Conservation (phyloP, 2,888 invertebrate species). For the Bombylius major region DNA sequence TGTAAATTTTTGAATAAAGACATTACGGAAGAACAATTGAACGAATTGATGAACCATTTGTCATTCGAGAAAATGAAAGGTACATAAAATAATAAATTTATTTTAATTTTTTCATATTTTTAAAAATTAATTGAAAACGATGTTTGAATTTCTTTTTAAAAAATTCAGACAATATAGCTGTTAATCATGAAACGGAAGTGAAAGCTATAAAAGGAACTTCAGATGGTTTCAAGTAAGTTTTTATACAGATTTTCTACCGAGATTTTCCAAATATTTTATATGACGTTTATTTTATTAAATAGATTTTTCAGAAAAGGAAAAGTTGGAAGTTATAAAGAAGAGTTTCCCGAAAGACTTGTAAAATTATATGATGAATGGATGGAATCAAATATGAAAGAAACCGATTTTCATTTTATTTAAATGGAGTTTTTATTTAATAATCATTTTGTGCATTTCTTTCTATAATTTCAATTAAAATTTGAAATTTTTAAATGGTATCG, state of each 20-base stretch:
- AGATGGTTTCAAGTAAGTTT: background rate
- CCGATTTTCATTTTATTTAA: background rate
- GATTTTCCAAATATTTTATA: too few species aligned
- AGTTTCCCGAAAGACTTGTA: background rate
- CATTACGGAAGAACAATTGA: slow-evolving; percentile 5
- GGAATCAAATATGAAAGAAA: background rate
- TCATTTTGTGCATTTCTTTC: background rate
- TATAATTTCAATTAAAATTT: too few species aligned
- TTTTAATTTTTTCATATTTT: too few species aligned
- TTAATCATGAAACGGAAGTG: background rate
- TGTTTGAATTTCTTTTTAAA: too few species aligned
- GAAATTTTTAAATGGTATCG: too few species aligned
- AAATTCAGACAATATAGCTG: background rate
- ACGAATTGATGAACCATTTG: slow-evolving; percentile 9
- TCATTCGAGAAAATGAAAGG: slow-evolving; percentile 15
- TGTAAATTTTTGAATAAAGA: slow-evolving; percentile 13
- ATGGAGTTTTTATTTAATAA: too few species aligned
- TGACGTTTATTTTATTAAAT: background rate
- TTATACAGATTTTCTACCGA: background rate
- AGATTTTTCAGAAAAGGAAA: slow-evolving; percentile 1
- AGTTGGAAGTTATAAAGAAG: slow-evolving; percentile 2
- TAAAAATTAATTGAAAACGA: too few species aligned
- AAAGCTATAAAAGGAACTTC: background rate
- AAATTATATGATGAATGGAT: background rate
- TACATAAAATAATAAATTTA: background rate